A percentile compares a stretch with the other conserved stretches of the same genome.
These are phyloP conservation scores for Cephonodes hylas DNA, from an alignment of 2,888 invertebrate species.

Conservation along the genomic window DNA sequence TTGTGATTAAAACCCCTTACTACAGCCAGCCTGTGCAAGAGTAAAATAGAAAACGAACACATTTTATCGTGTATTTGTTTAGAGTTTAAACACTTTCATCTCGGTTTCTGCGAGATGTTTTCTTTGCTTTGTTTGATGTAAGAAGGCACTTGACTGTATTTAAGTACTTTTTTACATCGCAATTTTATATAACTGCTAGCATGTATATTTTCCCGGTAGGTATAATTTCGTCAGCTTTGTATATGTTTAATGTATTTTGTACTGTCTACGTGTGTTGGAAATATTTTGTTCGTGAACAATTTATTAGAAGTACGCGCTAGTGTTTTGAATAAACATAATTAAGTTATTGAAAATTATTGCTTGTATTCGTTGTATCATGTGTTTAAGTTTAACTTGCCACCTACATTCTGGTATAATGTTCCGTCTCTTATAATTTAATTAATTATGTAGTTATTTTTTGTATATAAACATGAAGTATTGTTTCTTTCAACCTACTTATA, in stretches of 20 bases:
- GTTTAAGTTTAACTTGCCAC: conserved; percentile 2
- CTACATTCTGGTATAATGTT: not conserved
- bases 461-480: not conserved
- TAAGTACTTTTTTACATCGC: conserved; percentile 55
- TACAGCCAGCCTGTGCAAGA: not conserved
- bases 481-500: not conserved
- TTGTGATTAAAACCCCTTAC: not conserved
- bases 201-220: not conserved
- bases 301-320: not conserved
- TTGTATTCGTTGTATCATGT: not conserved
- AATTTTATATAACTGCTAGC: not conserved
- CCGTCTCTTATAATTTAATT: not conserved
- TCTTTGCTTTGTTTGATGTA: conserved; percentile 34
- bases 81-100: conserved; percentile 35
- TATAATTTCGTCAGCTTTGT: not conserved
- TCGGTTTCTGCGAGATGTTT: conserved; percentile 17
- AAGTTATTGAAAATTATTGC: not conserved
- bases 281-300: not conserved
- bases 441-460: not conserved
- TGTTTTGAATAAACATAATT: not conserved
- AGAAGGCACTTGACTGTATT: conserved; percentile 57
- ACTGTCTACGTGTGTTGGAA: not conserved
- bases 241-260: not conserved
- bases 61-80: conserved; percentile 25
- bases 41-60: conserved; percentile 22